A percentile compares a stretch with the other conserved stretches of the same genome.
Evolutionary conservation across 1,140 invertebrate genomes (phyloP).

Genomic region (Cydia pomonella): DNA sequence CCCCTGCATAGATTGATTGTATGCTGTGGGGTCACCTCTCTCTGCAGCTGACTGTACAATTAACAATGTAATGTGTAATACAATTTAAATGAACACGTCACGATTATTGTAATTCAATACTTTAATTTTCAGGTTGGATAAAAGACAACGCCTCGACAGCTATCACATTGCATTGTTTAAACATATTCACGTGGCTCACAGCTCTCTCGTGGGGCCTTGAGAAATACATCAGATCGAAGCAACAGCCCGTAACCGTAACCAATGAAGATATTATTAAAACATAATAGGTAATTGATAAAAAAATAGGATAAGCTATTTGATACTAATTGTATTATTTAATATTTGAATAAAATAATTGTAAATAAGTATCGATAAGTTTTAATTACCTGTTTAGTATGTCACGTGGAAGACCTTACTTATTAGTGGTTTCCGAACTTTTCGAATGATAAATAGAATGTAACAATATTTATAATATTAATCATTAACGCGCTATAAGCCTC

Average conservation of each 20-base stretch:
- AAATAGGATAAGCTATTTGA: neutral
- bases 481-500: no score
- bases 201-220: conserved; percentile 82
- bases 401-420: no score
- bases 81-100: no score
- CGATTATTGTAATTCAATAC: no score
- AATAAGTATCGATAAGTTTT: neutral
- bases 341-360: neutral
- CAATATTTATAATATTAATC: no score
- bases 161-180: conserved; percentile 83
- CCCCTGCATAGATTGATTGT: no score
- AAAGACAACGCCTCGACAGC: conserved; percentile 82
- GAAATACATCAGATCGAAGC: conserved; percentile 60
- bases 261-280: conserved; percentile 43
- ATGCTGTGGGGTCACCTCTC: no score
- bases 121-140: conserved; percentile 79
- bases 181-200: conserved; percentile 83
- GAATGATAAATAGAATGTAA: no score
- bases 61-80: no score
- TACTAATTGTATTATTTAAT: neutral
- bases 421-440: no score
- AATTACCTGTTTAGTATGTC: no score
- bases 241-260: conserved; percentile 38
- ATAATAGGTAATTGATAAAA: conserved; percentile 30
- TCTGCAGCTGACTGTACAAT: no score